Base-by-base conservation (phyloP, 2,888 invertebrate genomes). In the Hirudinaria manillensis region DNA sequence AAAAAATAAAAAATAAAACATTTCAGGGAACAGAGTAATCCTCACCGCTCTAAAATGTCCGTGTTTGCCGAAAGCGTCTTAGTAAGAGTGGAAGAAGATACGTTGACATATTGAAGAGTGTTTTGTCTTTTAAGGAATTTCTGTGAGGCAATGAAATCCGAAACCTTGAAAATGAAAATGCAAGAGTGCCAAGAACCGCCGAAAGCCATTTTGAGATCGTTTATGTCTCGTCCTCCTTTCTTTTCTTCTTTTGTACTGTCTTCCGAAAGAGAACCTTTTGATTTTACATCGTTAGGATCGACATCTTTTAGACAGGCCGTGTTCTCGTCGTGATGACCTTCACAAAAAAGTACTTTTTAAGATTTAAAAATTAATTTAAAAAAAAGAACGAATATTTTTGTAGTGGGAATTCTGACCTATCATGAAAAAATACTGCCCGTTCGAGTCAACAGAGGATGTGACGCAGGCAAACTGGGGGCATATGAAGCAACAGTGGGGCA, bases 151-250 rank as follows among this genome's bases (percentile, higher is more conserved):
- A 24, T 27, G 29, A 61, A 61, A 29, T 61, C 61, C 24, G 61
- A 61, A 61, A 61, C 24, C n/a, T 61, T 61, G 29, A 61, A 61
- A 61, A 61, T 29, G 29, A 61, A 61, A 61, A 61, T 29, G 61
- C 61, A 61, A 61, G 24, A 27, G 24, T 61, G 61, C 45, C 45
- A 45, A 45, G 45, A 45, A 45, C 45, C 45, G 45, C 45, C 16
- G 45, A 45, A 16, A 45, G 45, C 45, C 45, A 45, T 45, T 45
- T 45, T 45, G 45, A 16, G 10, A 45, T 45, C 45, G 16, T 45
- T 45, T 45, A 16, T 45, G 45, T 45, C 45, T 61, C 7, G 1
- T 4, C 13, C n/a, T 61, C n/a, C 24, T n/a, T 61, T n/a, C n/a
- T 27, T 61, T n/a, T 61, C 19, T 19, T 61, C 61, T 61, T 61